phyloP scores from a whole-genome alignment of 2,797 vertebrate species.

The Neoniphon sammara region DNA sequence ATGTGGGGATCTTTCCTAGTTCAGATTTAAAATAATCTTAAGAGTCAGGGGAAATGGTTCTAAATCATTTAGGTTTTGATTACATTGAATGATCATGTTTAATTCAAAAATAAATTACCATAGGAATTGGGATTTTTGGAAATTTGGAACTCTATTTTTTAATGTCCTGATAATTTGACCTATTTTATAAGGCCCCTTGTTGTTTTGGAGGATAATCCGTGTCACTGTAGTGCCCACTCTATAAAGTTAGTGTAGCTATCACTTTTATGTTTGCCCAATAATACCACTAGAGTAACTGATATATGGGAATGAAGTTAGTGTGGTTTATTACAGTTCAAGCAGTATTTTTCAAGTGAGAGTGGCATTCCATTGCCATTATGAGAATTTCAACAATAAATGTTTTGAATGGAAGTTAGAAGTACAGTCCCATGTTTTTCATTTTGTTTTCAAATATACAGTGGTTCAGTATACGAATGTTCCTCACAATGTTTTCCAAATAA shows the following conservation, averaged over 20 bases:
- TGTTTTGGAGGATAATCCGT: not conserved
- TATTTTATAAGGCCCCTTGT: not conserved
- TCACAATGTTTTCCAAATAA: too few species aligned
- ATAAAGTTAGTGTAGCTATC: not conserved
- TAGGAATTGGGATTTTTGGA: not conserved
- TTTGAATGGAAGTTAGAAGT: not conserved
- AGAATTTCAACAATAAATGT: not conserved
- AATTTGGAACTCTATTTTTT: not conserved
- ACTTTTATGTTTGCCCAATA: not conserved
- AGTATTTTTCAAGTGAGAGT: constrained; percentile 1
- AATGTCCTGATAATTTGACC: not conserved
- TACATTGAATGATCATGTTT: too few species aligned
- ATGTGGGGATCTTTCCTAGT: too few species aligned
- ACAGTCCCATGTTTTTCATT: too few species aligned
- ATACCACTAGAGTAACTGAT: not conserved
- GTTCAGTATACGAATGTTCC: too few species aligned
- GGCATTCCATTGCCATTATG: not conserved
- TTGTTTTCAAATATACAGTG: too few species aligned
- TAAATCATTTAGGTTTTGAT: too few species aligned
- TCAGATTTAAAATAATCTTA: too few species aligned
- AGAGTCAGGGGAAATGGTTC: too few species aligned
- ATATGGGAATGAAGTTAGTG: not conserved
- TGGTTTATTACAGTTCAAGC: constrained; percentile 7
- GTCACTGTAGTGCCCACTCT: not conserved
- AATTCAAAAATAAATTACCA: too few species aligned